These are phyloP conservation scores for Sterna hirundo DNA, from an alignment of 2,113 vertebrate species.

Conservation along the genomic window DNA sequence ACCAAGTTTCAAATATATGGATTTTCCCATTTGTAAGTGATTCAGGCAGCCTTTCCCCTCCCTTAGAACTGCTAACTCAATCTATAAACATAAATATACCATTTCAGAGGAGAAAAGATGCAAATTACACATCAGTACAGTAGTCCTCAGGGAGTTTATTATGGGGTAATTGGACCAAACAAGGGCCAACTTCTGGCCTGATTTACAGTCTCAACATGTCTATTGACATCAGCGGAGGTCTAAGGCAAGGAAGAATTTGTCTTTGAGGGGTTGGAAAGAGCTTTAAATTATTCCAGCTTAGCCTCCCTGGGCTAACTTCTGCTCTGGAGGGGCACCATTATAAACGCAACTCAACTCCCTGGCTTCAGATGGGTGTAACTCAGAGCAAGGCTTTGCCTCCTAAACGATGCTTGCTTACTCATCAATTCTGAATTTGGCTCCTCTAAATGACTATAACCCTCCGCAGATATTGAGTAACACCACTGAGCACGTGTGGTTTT, in stretches of 20 bases:
- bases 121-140: slow-evolving; percentile 30
- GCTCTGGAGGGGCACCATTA: background rate
- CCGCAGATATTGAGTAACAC: background rate
- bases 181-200: slow-evolving; percentile 36
- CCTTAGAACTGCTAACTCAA: slow-evolving; percentile 50
- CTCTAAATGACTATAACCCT: background rate
- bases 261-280: slow-evolving; percentile 33
- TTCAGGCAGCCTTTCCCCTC: slow-evolving; percentile 44
- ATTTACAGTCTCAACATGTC: slow-evolving; percentile 47
- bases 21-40: slow-evolving; percentile 66
- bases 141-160: slow-evolving; percentile 47
- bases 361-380: slow-evolving; percentile 18
- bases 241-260: slow-evolving; percentile 35
- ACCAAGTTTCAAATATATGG: slow-evolving; percentile 54
- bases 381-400: slow-evolving; percentile 6
- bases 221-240: background rate
- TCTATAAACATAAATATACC: slow-evolving; percentile 57
- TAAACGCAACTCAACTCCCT: background rate
- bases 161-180: slow-evolving; percentile 47
- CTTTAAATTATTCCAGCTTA: background rate
- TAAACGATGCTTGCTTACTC: slow-evolving; percentile 2
- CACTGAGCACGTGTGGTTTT: background rate
- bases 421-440: slow-evolving; percentile 26
- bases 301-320: background rate
- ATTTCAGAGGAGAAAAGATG: slow-evolving; percentile 40